Evolutionary conservation across 2,888 invertebrate species (phyloP).

Genomic region (Dioctria rufipes): DNA sequence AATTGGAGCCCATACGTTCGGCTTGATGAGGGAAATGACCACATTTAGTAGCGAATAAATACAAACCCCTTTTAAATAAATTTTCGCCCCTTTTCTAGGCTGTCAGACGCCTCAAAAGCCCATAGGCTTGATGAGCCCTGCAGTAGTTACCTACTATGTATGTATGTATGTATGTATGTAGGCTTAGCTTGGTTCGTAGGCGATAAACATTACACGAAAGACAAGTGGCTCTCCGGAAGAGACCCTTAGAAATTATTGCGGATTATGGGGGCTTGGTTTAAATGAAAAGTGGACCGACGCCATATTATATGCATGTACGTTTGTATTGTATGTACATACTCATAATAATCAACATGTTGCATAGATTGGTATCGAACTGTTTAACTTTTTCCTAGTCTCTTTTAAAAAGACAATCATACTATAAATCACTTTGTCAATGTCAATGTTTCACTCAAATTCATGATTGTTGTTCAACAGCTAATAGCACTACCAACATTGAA

Average conservation of each 20-base stretch:
- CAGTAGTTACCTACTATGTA: neutral
- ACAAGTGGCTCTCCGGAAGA: conserved; percentile 31
- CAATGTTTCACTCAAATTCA: conserved; percentile 3
- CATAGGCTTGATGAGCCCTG: neutral
- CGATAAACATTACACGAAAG: conserved; percentile 24
- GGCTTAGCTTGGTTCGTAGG: conserved; percentile 1
- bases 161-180: no score
- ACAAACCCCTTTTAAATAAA: conserved; percentile 45
- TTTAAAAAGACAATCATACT: neutral
- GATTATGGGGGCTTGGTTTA: neutral
- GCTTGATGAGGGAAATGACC: conserved; percentile 47
- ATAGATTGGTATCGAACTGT: conserved; percentile 3
- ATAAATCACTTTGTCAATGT: conserved; percentile 22
- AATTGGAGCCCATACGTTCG: conserved; percentile 37
- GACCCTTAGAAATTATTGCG: conserved; percentile 14
- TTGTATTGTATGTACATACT: neutral
- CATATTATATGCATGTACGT: no score
- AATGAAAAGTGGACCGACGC: neutral
- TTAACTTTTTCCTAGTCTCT: neutral
- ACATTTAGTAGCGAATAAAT: conserved; percentile 33
- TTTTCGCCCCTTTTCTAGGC: conserved; percentile 10
- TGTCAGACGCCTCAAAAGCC: neutral
- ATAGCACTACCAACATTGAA: conserved; percentile 9
- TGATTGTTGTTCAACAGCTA: neutral
- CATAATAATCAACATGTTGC: conserved; percentile 36